Base-by-base conservation (phyloP, 2,888 invertebrate species). In the Choristoneura rosaceana region DNA sequence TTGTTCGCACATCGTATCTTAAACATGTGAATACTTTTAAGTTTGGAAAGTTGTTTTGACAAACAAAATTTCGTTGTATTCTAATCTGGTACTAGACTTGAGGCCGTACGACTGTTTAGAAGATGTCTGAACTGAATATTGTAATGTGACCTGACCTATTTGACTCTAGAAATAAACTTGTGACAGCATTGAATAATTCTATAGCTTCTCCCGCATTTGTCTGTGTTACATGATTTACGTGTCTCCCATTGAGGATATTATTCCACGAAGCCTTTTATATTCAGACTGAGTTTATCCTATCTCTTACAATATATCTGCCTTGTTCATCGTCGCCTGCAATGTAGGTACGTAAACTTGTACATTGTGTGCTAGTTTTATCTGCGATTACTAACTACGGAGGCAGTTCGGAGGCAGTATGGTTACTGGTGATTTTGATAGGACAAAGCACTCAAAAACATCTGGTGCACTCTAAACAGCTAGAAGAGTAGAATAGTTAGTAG, bases 21-120 rank as follows among this genome's bases (percentile, higher is more conserved):
- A 68, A 68, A 64, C 59, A 50, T 63, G 58, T 73, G 71, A 73
- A 73, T 73, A 73, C 71, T 59, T 71, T 67, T 67, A 68, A 73
- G 71, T 71, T 58, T 62, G 68, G 59, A 73, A 73, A 71, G 67
- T 59, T 58, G 34, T 62, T 41, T 62, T 65, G 65, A 65, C 47
- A 47, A 65, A 70, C 58, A 59, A 38, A 70, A 50, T 65, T 70
- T 59, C 47, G 47, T 50, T 50, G 47, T 34, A 64, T 64, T 64
- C 64, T 50, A 34, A 58, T 65, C 33, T 43, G 33, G 41, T 45
- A 25, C 25, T 25, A 14, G 4, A 34, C 17, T 12, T 60, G 65
- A 70, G 55, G 17, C 34, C 17, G 33, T 58, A 25, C 41, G 60
- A 50, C 65, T n/a, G 64, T 15, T 52, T 47, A 52, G 52, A 61